These are phyloP conservation scores for Scopus umbretta DNA, from an alignment of 2,113 vertebrate genomes.

Conservation along the genomic window DNA sequence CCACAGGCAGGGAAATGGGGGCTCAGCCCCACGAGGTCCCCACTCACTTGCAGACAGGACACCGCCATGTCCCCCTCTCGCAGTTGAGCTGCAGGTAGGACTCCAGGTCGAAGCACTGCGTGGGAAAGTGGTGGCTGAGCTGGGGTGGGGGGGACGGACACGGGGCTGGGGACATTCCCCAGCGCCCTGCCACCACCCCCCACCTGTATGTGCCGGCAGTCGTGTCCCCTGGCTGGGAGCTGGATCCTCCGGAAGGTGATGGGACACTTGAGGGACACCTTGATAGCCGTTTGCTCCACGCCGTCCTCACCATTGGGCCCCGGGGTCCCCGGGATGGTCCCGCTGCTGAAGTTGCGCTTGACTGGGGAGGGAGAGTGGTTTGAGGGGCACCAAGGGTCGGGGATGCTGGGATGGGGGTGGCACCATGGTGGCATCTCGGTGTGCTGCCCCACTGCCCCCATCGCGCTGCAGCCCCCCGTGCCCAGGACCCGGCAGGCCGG, in stretches of 20 bases:
- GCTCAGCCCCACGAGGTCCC: accelerated
- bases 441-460: neutral
- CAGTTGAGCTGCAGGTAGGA: slow-evolving; percentile 84
- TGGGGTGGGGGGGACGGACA: accelerated
- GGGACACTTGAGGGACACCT: slow-evolving; percentile 94
- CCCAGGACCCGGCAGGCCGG: neutral
- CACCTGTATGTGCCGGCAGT: slow-evolving; percentile 96
- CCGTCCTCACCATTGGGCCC: slow-evolving; percentile 93
- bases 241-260: slow-evolving; percentile 97
- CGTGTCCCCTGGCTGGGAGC: slow-evolving; percentile 90
- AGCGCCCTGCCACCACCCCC: neutral
- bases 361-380: slow-evolving; percentile 50
- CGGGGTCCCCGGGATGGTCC: slow-evolving; percentile 88
- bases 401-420: neutral
- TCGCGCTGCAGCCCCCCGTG: neutral
- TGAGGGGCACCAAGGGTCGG: neutral
- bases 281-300: slow-evolving; percentile 94
- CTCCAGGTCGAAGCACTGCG: slow-evolving; percentile 87
- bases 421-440: neutral
- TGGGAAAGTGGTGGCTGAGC: neutral
- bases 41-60: slow-evolving; percentile 79
- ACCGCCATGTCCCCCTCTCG: slow-evolving; percentile 83
- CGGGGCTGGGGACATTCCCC: accelerated
- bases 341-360: slow-evolving; percentile 94
- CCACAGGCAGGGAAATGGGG: neutral